phyloP scores from a whole-genome alignment of 2,797 vertebrate genomes.

The Chaetodon trifasciatus region DNA sequence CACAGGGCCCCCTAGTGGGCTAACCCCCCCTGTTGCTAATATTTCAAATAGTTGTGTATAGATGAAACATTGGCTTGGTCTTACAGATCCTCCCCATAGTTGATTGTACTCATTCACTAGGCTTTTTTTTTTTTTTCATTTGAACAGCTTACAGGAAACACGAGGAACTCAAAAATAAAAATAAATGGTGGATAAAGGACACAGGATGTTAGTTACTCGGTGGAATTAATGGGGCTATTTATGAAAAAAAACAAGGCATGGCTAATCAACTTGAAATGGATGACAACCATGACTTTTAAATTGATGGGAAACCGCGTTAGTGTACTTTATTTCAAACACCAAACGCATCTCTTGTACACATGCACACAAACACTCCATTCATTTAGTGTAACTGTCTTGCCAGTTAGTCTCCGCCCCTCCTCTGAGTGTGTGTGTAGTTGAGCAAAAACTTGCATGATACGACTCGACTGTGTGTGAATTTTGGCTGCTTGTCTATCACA shows the following conservation, averaged over 20 bases:
- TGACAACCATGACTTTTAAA: background rate
- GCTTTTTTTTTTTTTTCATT: background rate
- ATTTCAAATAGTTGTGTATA: background rate
- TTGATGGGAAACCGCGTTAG: background rate
- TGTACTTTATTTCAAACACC: background rate
- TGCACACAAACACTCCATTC: background rate
- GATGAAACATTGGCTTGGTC: background rate
- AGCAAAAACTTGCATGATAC: constrained; percentile 86
- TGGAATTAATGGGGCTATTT: background rate
- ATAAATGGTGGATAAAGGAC: background rate
- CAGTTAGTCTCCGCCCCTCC: constrained; percentile 84
- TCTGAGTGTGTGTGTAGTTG: constrained; percentile 70
- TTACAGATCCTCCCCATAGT: background rate
- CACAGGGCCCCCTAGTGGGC: background rate
- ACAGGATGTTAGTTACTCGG: background rate
- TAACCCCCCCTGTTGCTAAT: background rate
- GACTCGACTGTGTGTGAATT: constrained; percentile 72
- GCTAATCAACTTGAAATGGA: background rate
- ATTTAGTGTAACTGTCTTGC: constrained; percentile 48
- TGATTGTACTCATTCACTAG: background rate
- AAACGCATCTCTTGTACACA: background rate
- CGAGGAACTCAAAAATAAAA: background rate
- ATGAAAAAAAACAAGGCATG: background rate
- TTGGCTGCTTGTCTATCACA: constrained; percentile 60
- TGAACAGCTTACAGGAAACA: background rate